Evolutionary conservation across 1,140 invertebrate species (phyloP).

Genomic region (Drosophila albomicans): DNA sequence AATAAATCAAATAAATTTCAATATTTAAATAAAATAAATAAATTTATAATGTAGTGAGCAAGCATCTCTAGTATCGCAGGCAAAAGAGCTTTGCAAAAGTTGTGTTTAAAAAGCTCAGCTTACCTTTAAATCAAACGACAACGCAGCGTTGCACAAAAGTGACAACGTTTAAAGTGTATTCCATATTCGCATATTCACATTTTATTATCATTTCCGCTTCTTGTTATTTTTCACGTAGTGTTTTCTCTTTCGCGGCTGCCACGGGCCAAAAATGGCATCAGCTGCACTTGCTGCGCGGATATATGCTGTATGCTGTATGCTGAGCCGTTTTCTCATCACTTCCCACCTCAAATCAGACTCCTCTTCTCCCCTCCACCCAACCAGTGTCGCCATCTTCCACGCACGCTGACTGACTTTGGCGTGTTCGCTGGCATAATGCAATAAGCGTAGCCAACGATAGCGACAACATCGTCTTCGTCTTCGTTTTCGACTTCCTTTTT

Average conservation of each 20-base stretch:
- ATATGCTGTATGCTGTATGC: constrained; percentile 73
- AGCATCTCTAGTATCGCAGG: too few species aligned
- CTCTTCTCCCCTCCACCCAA: neutral
- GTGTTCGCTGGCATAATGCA: constrained; percentile 62
- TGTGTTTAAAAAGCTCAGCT: too few species aligned
- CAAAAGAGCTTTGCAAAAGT: too few species aligned
- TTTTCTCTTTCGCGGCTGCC: constrained; percentile 60
- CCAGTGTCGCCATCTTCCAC: constrained; percentile 26
- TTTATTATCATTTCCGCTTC: constrained; percentile 22
- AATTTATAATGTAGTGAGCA: too few species aligned
- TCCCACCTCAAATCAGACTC: neutral
- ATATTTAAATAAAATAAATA: neutral
- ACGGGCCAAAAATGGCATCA: constrained; percentile 80
- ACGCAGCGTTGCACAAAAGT: too few species aligned
- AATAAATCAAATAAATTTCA: neutral
- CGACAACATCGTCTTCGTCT: constrained; percentile 50
- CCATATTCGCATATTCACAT: constrained; percentile 7
- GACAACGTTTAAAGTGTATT: constrained; percentile 34
- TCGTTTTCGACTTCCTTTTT: constrained; percentile 18
- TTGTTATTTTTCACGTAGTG: constrained; percentile 45
- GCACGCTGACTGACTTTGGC: constrained; percentile 55
- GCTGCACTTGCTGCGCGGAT: constrained; percentile 75
- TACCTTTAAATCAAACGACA: too few species aligned
- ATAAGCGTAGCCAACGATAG: constrained; percentile 75
- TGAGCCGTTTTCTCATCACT: constrained; percentile 44